These are phyloP conservation scores for Platichthys flesus DNA, from an alignment of 2,113 vertebrate species.

Conservation along the genomic window DNA sequence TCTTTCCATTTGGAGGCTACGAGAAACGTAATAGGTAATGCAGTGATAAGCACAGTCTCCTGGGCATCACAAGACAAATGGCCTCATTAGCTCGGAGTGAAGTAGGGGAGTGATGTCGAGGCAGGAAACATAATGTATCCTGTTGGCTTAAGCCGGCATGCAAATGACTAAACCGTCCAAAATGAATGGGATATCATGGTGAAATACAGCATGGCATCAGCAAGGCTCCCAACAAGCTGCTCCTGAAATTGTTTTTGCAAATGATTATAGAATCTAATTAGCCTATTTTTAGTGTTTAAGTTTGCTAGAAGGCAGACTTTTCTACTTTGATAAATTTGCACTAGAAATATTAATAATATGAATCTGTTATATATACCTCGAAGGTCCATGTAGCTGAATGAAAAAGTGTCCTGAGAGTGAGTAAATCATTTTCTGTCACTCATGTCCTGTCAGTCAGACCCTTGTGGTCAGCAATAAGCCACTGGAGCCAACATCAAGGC, in stretches of 20 bases:
- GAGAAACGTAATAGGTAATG: constrained; percentile 61
- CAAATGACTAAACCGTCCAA: constrained; percentile 56
- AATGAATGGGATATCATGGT: constrained; percentile 55
- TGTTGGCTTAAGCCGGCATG: constrained; percentile 56
- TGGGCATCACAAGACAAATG: constrained; percentile 71
- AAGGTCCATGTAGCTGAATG: neutral
- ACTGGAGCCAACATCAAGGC: constrained; percentile 25
- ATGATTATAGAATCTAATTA: constrained; percentile 46
- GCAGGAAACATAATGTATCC: constrained; percentile 70
- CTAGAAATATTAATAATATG: neutral
- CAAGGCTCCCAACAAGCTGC: constrained; percentile 30
- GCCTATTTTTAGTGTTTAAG: constrained; percentile 20
- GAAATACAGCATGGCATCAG: constrained; percentile 36
- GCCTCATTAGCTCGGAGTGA: constrained; percentile 72
- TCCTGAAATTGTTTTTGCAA: constrained; percentile 31
- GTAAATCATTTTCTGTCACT: constrained; percentile 13
- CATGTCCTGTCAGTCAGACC: constrained; percentile 25
- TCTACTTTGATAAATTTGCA: neutral
- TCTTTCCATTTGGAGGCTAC: constrained; percentile 47
- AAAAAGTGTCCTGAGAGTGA: constrained; percentile 1
- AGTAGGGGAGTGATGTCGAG: constrained; percentile 52
- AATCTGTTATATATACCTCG: neutral
- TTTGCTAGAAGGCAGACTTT: neutral
- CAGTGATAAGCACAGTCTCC: constrained; percentile 70
- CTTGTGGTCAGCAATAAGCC: constrained; percentile 11